Conservation (phyloP, 2,113 vertebrate genomes). For the Mohoua ochrocephala region DNA sequence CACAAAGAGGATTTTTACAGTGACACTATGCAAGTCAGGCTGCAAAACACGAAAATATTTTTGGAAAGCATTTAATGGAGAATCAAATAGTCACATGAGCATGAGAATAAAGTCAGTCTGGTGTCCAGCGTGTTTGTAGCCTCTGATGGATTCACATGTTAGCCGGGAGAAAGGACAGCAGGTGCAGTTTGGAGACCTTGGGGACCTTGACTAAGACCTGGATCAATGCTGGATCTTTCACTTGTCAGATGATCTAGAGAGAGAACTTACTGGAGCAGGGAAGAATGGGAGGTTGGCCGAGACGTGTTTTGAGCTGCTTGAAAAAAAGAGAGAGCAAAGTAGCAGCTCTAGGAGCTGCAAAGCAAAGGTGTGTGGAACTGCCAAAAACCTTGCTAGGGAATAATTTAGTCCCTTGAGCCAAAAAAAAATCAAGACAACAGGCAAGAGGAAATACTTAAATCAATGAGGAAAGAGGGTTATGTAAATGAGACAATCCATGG, state of each 20-base stretch:
- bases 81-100: not conserved
- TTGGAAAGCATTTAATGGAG: not conserved
- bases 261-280: not conserved
- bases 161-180: not conserved
- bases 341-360: not conserved
- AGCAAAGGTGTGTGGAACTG: not conserved
- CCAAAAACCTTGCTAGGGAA: not conserved
- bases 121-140: not conserved
- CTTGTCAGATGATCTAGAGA: not conserved
- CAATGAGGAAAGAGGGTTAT: not conserved
- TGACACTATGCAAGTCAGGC: not conserved
- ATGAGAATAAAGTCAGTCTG: not conserved
- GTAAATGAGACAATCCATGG: not conserved
- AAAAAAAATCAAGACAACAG: not conserved
- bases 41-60: not conserved
- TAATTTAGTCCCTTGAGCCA: not conserved
- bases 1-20: not conserved
- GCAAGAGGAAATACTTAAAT: not conserved
- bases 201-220: not conserved
- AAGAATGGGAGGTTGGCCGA: not conserved
- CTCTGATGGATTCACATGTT: not conserved
- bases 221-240: not conserved
- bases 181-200: not conserved
- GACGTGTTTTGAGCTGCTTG: not conserved
- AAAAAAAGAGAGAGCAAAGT: not conserved